phyloP scores from a whole-genome alignment of 2,113 vertebrate species.

The Petromus typicus region DNA sequence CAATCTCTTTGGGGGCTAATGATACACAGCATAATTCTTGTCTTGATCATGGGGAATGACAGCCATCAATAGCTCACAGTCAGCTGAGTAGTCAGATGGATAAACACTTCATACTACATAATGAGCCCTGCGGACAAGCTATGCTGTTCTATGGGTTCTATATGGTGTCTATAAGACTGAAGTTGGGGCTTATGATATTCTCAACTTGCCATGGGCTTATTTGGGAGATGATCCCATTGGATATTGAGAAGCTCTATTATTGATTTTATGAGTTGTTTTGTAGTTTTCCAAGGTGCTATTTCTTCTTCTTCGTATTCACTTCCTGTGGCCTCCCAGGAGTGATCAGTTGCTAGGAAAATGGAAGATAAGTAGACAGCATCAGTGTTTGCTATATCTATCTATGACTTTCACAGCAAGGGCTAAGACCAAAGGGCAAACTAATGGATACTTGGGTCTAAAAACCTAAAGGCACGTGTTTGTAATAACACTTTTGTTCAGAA shows the following conservation, averaged over 20 bases:
- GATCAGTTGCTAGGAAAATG: conserved; percentile 38
- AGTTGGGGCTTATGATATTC: neutral
- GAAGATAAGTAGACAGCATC: conserved; percentile 8
- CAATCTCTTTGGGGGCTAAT: neutral
- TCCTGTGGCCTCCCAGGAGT: neutral
- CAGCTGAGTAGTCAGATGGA: neutral
- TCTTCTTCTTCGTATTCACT: neutral
- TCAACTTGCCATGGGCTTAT: neutral
- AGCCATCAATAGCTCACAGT: accelerated
- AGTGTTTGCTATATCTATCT: conserved; percentile 46
- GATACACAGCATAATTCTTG: neutral
- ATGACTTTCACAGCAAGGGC: conserved; percentile 13
- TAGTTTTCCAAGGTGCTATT: neutral
- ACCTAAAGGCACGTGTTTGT: conserved; percentile 23
- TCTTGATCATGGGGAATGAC: neutral
- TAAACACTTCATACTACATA: neutral
- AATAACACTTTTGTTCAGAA: neutral
- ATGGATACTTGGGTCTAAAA: conserved; percentile 35
- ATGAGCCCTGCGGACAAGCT: neutral
- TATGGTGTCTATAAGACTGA: neutral
- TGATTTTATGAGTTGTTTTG: neutral
- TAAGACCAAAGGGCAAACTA: conserved; percentile 34
- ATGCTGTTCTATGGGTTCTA: neutral
- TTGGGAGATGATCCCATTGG: neutral
- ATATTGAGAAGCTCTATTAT: neutral